Conservation (phyloP, 2,888 invertebrate species). For the Nematopogon swammerdamellus region DNA sequence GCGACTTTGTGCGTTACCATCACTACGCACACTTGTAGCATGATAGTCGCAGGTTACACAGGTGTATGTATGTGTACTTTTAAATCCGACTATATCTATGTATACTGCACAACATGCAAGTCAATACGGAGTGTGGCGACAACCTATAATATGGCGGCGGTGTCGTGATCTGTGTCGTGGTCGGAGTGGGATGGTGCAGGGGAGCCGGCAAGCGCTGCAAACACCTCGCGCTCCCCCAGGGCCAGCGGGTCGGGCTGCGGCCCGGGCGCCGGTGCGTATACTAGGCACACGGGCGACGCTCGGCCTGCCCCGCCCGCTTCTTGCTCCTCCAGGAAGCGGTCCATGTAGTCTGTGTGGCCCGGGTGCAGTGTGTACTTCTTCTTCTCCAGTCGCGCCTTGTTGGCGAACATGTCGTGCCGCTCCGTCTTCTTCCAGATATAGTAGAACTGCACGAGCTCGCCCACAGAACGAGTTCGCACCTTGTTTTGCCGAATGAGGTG, state of each 20-base stretch:
- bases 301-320: slow-evolving; percentile 58
- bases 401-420: slow-evolving; percentile 89
- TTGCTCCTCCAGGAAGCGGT: slow-evolving; percentile 86
- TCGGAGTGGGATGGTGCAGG: slow-evolving; percentile 31
- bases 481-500: slow-evolving; percentile 90
- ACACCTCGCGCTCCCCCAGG: slow-evolving; percentile 47
- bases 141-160: slow-evolving; percentile 32
- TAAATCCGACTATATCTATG: too few relatives aligned
- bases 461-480: slow-evolving; percentile 91
- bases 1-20: too few relatives aligned
- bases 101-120: too few relatives aligned
- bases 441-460: slow-evolving; percentile 95
- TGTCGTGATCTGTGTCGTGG: slow-evolving; percentile 42
- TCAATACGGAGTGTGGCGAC: too few relatives aligned
- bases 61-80: too few relatives aligned
- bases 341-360: slow-evolving; percentile 92
- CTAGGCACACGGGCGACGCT: slow-evolving; percentile 65
- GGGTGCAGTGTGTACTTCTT: slow-evolving; percentile 91
- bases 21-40: too few relatives aligned
- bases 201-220: slow-evolving; percentile 42
- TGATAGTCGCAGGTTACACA: too few relatives aligned
- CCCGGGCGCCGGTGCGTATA: slow-evolving; percentile 37
- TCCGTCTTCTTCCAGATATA: slow-evolving; percentile 99
- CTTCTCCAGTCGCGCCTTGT: slow-evolving; percentile 85
- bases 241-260: slow-evolving; percentile 44